Percentiles rank a stretch among this genome's conserved stretches.
phyloP scores from a whole-genome alignment of 2,113 vertebrate species.

The Penelope pileata region DNA sequence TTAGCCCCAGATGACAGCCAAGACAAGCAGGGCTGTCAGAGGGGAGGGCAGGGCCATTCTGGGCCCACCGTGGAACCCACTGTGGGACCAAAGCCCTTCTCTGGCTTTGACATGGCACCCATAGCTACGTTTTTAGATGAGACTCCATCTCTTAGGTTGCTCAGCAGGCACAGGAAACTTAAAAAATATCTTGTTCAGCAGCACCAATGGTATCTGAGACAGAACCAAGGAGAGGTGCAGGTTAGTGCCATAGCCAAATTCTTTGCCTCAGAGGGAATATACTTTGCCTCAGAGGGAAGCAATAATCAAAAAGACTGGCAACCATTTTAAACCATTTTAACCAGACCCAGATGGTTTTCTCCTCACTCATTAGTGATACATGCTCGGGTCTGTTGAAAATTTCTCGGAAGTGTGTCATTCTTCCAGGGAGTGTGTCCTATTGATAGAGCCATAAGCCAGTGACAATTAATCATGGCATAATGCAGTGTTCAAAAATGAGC shows the following conservation, averaged over 20 bases:
- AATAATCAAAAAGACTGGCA: not conserved
- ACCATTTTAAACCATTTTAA: not conserved
- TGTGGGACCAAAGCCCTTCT: too few species aligned
- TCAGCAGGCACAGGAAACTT: not conserved
- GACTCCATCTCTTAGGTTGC: not conserved
- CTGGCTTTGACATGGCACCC: not conserved
- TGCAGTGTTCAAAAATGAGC: conserved; percentile 3
- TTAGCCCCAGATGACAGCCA: not conserved
- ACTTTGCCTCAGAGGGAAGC: not conserved
- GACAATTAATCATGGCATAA: conserved; percentile 29
- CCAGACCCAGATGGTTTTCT: not conserved
- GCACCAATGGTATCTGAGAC: not conserved
- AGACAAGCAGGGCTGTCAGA: not conserved
- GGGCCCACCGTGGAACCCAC: not conserved
- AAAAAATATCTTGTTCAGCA: not conserved
- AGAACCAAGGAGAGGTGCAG: not conserved
- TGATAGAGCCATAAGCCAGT: conserved; percentile 19
- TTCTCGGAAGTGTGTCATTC: conserved; percentile 16
- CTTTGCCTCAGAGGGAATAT: not conserved
- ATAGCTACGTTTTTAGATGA: not conserved
- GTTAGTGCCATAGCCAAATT: not conserved
- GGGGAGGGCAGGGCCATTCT: not conserved
- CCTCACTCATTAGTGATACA: not conserved
- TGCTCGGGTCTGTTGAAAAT: not conserved
- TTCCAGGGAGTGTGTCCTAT: not conserved